phyloP scores from a whole-genome alignment of 2,888 invertebrate species.

The Drosophila subsilvestris region DNA sequence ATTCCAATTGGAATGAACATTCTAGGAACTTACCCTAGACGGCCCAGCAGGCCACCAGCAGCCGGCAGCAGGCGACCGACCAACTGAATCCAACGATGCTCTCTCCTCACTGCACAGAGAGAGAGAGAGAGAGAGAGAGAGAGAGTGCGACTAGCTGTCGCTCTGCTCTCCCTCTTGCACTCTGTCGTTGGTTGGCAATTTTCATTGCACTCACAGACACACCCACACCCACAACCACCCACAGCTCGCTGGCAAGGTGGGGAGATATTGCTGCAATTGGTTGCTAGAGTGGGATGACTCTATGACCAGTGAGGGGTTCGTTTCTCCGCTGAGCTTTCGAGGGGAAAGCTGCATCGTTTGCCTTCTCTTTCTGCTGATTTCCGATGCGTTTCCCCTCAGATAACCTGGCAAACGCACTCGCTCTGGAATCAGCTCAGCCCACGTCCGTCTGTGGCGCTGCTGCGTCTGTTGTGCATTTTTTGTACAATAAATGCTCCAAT shows the following conservation, averaged over 20 bases:
- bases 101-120: neutral
- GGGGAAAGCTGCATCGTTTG: neutral
- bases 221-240: neutral
- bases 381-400: neutral
- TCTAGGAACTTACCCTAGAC: conserved; percentile 84
- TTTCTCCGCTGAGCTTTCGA: conserved; percentile 55
- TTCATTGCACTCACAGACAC: neutral
- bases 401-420: neutral
- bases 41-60: conserved; percentile 76
- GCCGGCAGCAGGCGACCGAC: conserved; percentile 54
- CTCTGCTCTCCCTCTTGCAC: conserved; percentile 1
- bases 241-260: neutral
- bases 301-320: conserved; percentile 42
- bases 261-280: neutral
- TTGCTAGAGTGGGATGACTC: conserved; percentile 11
- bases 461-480: conserved; percentile 65
- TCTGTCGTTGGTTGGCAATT: neutral
- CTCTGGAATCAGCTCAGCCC: neutral
- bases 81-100: conserved; percentile 53
- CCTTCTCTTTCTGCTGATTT: neutral
- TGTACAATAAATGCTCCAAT: conserved; percentile 84
- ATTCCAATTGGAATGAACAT: conserved; percentile 81
- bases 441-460: neutral
- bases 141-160: neutral
- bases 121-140: too few species aligned